Conservation (phyloP, 2,888 invertebrate species). For the Agrotis segetum region DNA sequence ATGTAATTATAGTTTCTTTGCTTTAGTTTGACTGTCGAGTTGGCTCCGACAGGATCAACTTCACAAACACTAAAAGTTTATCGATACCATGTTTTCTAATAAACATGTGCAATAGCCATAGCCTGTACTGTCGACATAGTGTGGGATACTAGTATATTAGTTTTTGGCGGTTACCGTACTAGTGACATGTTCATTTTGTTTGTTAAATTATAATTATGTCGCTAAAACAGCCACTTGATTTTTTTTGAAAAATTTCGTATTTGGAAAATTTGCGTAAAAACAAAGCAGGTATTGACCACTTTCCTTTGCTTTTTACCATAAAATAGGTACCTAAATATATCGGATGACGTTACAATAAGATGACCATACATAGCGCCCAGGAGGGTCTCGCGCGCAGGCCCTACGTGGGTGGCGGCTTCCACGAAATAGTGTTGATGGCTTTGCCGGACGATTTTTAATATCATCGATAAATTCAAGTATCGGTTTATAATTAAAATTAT, state of each 20-base stretch:
- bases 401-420: conserved; percentile 88
- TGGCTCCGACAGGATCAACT: no score
- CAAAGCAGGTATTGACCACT: conserved; percentile 6
- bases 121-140: no score
- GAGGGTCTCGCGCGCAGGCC: conserved; percentile 71
- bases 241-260: neutral
- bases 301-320: conserved; percentile 37
- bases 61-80: no score
- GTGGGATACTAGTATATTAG: no score
- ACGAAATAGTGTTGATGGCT: conserved; percentile 82
- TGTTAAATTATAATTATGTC: no score
- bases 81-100: no score
- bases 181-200: no score
- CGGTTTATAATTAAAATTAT: conserved; percentile 8
- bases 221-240: neutral
- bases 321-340: conserved; percentile 43
- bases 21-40: no score
- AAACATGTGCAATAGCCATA: no score
- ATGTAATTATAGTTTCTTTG: no score
- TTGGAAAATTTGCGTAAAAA: neutral
- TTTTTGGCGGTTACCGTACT: no score
- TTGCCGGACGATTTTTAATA: conserved; percentile 72
- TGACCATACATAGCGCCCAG: conserved; percentile 70
- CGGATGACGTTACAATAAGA: conserved; percentile 74
- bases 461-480: conserved; percentile 72